Evolutionary conservation across 1,140 invertebrate genomes (phyloP).

Genomic region (Telenomus remus): DNA sequence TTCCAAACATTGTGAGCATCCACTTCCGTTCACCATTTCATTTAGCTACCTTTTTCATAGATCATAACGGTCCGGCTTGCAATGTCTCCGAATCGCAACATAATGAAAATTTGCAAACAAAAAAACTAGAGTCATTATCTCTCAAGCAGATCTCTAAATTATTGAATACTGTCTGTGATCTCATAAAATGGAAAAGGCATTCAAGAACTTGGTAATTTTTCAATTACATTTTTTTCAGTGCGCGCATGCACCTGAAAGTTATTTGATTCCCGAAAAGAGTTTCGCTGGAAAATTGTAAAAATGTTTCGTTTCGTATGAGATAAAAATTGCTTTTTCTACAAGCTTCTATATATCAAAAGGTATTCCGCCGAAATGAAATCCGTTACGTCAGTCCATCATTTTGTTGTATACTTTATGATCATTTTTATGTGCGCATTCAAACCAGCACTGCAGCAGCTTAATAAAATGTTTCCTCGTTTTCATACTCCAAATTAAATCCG

Average conservation of each 20-base stretch:
- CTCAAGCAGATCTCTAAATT: slow-evolving; percentile 25
- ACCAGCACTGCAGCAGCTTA: slow-evolving; percentile 6
- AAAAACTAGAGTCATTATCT: slow-evolving; percentile 12
- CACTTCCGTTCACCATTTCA: neutral
- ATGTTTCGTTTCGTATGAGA: slow-evolving; percentile 35
- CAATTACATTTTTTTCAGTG: slow-evolving; percentile 32
- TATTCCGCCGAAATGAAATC: slow-evolving; percentile 8
- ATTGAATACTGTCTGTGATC: slow-evolving; percentile 1
- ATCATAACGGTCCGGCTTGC: slow-evolving; percentile 7
- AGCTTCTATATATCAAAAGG: slow-evolving; percentile 14
- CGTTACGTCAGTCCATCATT: slow-evolving; percentile 16
- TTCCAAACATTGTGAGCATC: slow-evolving; percentile 2
- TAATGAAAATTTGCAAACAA: slow-evolving; percentile 28
- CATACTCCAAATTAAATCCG: slow-evolving; percentile 10
- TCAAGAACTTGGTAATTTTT: slow-evolving; percentile 33
- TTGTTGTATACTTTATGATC: slow-evolving; percentile 12
- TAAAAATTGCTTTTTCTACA: slow-evolving; percentile 30
- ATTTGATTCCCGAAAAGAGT: slow-evolving; percentile 31
- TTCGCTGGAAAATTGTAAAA: slow-evolving; percentile 34
- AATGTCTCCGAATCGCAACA: slow-evolving; percentile 18
- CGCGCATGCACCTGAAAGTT: slow-evolving; percentile 18
- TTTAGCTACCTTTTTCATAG: neutral
- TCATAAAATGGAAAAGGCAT: neutral
- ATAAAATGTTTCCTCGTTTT: slow-evolving; percentile 8
- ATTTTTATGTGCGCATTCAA: slow-evolving; percentile 13